These are phyloP conservation scores for Serilophus lunatus DNA, from an alignment of 2,113 vertebrate species.

Conservation along the genomic window DNA sequence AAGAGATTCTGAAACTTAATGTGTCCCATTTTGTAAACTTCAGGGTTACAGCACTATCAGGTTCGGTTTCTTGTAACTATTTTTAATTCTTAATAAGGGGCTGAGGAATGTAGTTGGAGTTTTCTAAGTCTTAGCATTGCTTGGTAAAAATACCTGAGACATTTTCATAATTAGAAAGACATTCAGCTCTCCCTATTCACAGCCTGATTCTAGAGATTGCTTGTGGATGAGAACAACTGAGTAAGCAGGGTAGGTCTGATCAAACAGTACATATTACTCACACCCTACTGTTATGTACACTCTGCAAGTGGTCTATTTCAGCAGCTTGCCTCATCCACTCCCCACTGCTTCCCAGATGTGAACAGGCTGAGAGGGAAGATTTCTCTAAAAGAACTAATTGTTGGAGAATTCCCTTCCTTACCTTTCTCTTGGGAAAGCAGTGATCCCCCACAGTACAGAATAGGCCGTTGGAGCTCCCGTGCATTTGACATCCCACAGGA, in stretches of 20 bases:
- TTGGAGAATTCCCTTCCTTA: not conserved
- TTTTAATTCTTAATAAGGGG: slow-evolving; percentile 15
- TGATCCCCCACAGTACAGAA: not conserved
- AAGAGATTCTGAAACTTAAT: not conserved
- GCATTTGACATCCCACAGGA: not conserved
- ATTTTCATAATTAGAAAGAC: slow-evolving; percentile 47
- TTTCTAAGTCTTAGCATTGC: not conserved
- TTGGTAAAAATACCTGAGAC: slow-evolving; percentile 35
- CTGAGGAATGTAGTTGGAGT: not conserved
- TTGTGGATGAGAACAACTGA: not conserved
- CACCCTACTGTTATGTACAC: not conserved
- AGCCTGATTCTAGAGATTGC: slow-evolving; percentile 12
- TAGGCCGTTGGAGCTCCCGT: not conserved
- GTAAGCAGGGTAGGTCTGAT: not conserved
- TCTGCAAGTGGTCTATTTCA: not conserved
- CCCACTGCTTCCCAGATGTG: not conserved
- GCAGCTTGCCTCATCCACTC: not conserved
- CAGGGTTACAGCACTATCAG: not conserved
- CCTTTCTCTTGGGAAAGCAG: not conserved
- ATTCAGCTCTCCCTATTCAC: not conserved
- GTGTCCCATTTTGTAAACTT: not conserved
- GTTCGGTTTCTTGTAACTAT: not conserved
- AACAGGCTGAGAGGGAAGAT: not conserved
- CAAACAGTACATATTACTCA: not conserved
- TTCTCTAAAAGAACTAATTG: not conserved